Evolutionary conservation across 2,888 invertebrate genomes (phyloP).

Genomic region (Chymomyza caudatula): DNA sequence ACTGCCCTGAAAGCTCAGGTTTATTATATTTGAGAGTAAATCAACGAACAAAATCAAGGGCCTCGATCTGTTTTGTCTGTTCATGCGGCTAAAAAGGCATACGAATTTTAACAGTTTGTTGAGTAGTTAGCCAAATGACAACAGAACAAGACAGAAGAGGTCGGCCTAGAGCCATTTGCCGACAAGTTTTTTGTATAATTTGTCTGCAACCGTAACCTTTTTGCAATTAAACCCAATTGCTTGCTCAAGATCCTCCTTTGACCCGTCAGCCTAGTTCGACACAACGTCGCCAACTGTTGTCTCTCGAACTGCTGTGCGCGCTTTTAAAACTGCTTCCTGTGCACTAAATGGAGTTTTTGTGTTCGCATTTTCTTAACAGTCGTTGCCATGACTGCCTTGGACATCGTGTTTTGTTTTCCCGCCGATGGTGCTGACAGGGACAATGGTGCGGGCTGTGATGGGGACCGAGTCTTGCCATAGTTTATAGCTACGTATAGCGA

Average conservation of each 20-base stretch:
- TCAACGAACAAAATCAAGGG: background rate
- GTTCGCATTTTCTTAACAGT: slow-evolving; percentile 44
- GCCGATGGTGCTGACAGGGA: background rate
- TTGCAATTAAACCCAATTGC: slow-evolving; percentile 76
- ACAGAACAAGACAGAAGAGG: background rate
- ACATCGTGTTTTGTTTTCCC: slow-evolving; percentile 33
- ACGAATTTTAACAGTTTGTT: slow-evolving; percentile 40
- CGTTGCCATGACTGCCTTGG: background rate
- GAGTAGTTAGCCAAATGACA: slow-evolving; percentile 29
- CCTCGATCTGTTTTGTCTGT: slow-evolving; percentile 35
- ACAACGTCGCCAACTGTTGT: slow-evolving; percentile 20
- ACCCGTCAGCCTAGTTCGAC: slow-evolving; percentile 20
- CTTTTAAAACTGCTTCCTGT: slow-evolving; percentile 72
- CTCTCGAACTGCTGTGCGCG: slow-evolving; percentile 29
- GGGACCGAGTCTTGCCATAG: slow-evolving; percentile 36
- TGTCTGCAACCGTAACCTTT: slow-evolving; percentile 47
- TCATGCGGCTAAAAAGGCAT: slow-evolving; percentile 23
- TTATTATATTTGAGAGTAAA: slow-evolving; percentile 40
- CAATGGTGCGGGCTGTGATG: background rate
- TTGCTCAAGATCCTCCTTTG: slow-evolving; percentile 33
- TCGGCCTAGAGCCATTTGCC: slow-evolving; percentile 63
- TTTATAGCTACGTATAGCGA: slow-evolving; percentile 43
- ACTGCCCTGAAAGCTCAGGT: slow-evolving; percentile 25
- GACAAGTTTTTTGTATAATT: slow-evolving; percentile 50
- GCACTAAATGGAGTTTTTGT: slow-evolving; percentile 74